Conservation (phyloP, 1,140 invertebrate genomes). For the Aplysia californica region DNA sequence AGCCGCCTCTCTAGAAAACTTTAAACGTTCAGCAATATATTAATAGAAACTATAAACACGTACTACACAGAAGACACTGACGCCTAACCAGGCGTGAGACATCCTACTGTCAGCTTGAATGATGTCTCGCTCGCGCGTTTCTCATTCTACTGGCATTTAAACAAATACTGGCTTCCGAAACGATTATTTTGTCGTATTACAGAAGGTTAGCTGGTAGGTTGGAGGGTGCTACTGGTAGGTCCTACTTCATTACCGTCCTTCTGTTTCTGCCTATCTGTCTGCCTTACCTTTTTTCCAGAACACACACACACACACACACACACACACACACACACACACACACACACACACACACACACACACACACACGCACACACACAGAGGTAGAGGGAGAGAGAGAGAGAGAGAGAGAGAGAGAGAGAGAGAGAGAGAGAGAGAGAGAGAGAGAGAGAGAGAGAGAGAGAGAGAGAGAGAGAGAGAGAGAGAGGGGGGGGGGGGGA, state of each 20-base stretch:
- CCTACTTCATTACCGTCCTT: too few relatives aligned
- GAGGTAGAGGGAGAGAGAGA: background rate
- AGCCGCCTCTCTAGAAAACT: too few relatives aligned
- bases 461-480: background rate
- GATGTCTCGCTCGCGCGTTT: background rate
- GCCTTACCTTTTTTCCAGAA: too few relatives aligned
- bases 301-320: background rate
- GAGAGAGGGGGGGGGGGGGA: background rate
- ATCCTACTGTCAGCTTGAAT: background rate
- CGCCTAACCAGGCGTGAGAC: background rate
- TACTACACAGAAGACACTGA: too few relatives aligned
- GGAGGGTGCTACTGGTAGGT: too few relatives aligned
- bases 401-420: conserved; percentile 6
- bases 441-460: background rate
- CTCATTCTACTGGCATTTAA: background rate
- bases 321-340: background rate
- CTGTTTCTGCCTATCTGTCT: too few relatives aligned
- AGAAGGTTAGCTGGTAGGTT: background rate
- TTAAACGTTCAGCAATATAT: too few relatives aligned
- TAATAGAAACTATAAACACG: too few relatives aligned
- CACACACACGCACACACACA: background rate
- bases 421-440: background rate
- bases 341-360: background rate
- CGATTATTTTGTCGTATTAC: background rate
- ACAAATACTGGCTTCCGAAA: background rate